Evolutionary conservation across 2,888 invertebrate genomes (phyloP), one percentile per base, ranked within the genome.

Genomic region (Heliothis peltigera): DNA sequence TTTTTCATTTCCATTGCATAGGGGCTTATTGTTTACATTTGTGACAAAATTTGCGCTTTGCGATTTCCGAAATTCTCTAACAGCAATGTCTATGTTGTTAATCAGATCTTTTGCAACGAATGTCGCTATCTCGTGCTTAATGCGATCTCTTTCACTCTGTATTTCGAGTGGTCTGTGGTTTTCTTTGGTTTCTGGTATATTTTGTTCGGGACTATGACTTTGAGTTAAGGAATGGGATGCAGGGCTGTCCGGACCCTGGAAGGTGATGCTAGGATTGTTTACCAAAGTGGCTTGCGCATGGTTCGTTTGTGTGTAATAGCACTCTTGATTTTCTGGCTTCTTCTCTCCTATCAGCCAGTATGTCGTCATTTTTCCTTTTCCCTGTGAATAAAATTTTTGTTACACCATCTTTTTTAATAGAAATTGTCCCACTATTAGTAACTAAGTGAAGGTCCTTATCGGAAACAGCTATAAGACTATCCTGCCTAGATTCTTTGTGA

Each of bases 281-380:
- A 85, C 84, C 35, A 83, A 64, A 18, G 80, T 80, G 18, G 76
- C 83, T 62, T 88, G 87, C 5, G 68, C 73, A 44, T 86, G 73
- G 48, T 87, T 89, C 1, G 80, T 80, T 64, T 80, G 77, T 42
- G 84, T 84, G 12, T 86, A 82, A 15, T 81, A 71, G 12, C 78
- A 79, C 15, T 82, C 75, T 19, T 87, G 80, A 44, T 84, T 82
- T 49, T 66, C 73, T 4, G 85, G 71, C 21, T 70, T 89, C 82
- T 96, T 96, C 84, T 98, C 98, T 15, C 98, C 98, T 42, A 97
- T 94, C 60, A 98, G 91, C 98, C 98, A 98, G 86, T 98, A 98
- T 0, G 98, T 98, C 35, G 96, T 96, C 97, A 98, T 97, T 85
- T 96, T 97, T 1, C 98, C 98, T 92, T 98, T 98, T 1, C 98